Base-by-base conservation (phyloP, 2,888 invertebrate species). In the Galeruca laticollis region DNA sequence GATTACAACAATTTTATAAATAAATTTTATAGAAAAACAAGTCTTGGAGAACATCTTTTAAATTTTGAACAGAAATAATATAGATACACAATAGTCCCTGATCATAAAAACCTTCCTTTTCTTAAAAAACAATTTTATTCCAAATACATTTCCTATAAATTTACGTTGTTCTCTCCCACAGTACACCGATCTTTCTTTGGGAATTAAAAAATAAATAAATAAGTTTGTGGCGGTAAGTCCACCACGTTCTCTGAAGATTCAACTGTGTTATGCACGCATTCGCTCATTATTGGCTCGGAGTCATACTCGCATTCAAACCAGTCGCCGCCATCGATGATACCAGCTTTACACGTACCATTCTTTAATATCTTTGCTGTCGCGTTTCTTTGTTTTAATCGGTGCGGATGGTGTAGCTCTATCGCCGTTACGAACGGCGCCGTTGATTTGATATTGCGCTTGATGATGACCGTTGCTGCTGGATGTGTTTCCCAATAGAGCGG, bases 301-400 rank as follows among this genome's bases (percentile, higher is more conserved):
- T 83, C 80, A 78, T 73, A 64, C 52, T 68, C 62, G 52, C 62
- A 67, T 54, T 35, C 52, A 61, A 52, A 47, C 60, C 43, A 52
- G 31, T 52, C 21, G 26, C 35, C 26, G 1, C 1, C 3, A 10
- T 33, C 52, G 11, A 43, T 47, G 56, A 31, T 33, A 52, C 59
- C n/a, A 56, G 69, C 70, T 79, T 90, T 93, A 96, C 86, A 97
- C 97, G 86, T 97, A 97, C 97, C 97, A 97, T 89, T 97, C 97
- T 88, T 97, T 97, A 84, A 97, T 94, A 84, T 96, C 95, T 89
- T 95, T 95, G 73, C 93, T 90, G 84, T 92, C 91, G 74, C 91
- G 89, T 82, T 94, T 94, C 86, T 93, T 90, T 73, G 79, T 72
- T 73, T 84, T 85, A 77, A 79, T 76, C 59, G 86, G 72, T 57